Evolutionary conservation across 2,797 vertebrate species (phyloP), one percentile per base, ranked within the genome.

Genomic region (Ctenopoma kingsleyae): DNA sequence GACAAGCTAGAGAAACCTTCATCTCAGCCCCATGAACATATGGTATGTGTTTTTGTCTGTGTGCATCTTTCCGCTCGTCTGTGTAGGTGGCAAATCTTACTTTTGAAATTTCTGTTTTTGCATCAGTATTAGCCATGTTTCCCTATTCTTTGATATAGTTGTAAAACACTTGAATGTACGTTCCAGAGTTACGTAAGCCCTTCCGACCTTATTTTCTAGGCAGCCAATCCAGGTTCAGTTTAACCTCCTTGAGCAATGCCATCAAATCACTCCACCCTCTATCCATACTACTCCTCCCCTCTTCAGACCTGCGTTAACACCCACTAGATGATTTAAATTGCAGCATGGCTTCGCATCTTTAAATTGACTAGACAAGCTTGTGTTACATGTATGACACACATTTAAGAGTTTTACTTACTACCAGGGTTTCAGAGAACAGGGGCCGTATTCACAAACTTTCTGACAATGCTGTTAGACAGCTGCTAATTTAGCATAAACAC

Each of bases 1-100:
- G 91, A 92, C 90, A 81, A 86, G 74, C 83, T 43, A 67, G 50
- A 77, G 74, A 64, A 80, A 82, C 81, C 82, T 87, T 85, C 83
- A 86, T 87, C 85, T 87, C 69, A 68, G 82, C 70, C 75, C 65
- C 47, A 54, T 79, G 89, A 88, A 89, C 84, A 88, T 80, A 66
- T 85, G 83, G 67, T 51, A 4, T 54, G 58, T 58, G 36, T 73
- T 60, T 76, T 20, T 65, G 68, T 74, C 25, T 51, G 17, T 69
- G 64, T 58, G 46, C 38, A 23, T 66, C 56, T 62, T 32, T 16
- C 38, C 35, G 51, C 44, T 20, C 66, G 52, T 66, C 30, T 72
- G 13, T 53, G 58, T 40, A 27, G 52, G 70, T 68, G 49, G 30
- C 23, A 50, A 15, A 8, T 60, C 8, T 48, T 57, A 51, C 27